Percentiles rank a stretch among this genome's conserved stretches.
Evolutionary conservation across 2,888 invertebrate species (phyloP).

Genomic region (Drosophila rellima): DNA sequence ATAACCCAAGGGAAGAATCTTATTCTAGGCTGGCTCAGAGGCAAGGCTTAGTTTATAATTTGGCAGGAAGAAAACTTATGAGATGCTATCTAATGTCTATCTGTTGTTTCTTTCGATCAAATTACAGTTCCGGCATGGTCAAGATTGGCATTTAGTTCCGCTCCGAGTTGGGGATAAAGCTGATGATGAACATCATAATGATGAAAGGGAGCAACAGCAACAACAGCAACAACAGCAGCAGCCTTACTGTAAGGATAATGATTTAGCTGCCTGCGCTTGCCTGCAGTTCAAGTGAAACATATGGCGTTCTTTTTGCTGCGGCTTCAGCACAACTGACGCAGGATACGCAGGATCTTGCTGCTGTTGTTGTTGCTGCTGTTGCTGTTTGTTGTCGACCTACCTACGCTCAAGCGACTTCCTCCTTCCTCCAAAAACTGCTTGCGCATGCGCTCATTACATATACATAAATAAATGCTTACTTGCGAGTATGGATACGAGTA

Average conservation of each 20-base stretch:
- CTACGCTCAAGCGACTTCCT: conserved; percentile 58
- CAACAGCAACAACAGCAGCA: conserved; percentile 21
- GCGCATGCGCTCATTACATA: conserved; percentile 41
- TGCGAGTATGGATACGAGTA: conserved; percentile 1
- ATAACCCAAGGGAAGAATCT: conserved; percentile 66
- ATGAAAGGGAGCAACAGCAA: conserved; percentile 23
- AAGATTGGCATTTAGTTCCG: conserved; percentile 77
- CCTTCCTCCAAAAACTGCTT: conserved; percentile 33
- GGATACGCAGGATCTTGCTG: conserved; percentile 71
- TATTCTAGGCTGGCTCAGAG: conserved; percentile 47
- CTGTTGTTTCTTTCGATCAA: conserved; percentile 72
- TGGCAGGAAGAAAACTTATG: conserved; percentile 66
- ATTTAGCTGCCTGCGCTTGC: conserved; percentile 45
- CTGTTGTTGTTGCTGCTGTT: conserved; percentile 22
- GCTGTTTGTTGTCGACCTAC: conserved; percentile 40
- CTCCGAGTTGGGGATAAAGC: conserved; percentile 33
- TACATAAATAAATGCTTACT: conserved; percentile 7
- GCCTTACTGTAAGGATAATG: conserved; percentile 62
- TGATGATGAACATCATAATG: conserved; percentile 17
- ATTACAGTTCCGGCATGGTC: conserved; percentile 83
- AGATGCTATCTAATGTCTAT: conserved; percentile 76
- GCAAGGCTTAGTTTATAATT: conserved; percentile 60
- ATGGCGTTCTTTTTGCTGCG: conserved; percentile 63
- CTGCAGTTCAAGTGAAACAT: conserved; percentile 59
- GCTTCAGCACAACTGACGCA: conserved; percentile 80